Base-by-base conservation (phyloP, 2,888 invertebrate genomes). In the Pammene aurita region DNA sequence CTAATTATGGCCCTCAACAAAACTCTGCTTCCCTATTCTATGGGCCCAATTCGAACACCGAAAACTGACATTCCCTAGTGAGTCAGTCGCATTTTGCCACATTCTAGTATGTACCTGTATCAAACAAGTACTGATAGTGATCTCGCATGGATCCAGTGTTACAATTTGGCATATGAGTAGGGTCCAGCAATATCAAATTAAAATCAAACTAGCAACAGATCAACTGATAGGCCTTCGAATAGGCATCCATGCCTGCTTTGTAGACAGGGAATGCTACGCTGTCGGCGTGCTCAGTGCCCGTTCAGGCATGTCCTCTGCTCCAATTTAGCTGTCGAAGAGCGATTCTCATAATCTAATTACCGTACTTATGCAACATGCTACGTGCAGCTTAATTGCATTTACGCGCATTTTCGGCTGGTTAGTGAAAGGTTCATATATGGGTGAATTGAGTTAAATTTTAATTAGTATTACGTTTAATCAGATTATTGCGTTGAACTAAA, bases 261-360 rank as follows among this genome's bases (percentile, higher is more conserved):
- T n/a, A 38, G 18, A 18, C n/a, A 18, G 16, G 18, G 38, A 65
- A 57, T 65, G n/a, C 46, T 34, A 48, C 14, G 46, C 14, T 46
- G 7, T 46, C 46, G 52, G 54, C 16, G 16, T 52, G 50, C 26
- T 42, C 44, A n/a, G 55, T 5, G 34, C 60, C 18, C 34, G 46
- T 34, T 46, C 18, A 67, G 46, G 55, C 42, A 34, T 48, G 46
- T 44, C 38, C 46, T 6, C 58, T 55, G 38, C 26, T 50, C 48
- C 62, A 56, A 62, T 62, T 50, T 56, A 34, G 42, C 55, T 48
- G 55, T 50, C 34, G 48, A 62, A 63, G 41, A 56, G 55, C 42
- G 62, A 62, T 63, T 62, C 56, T 50, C 48, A 57, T 63, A 67
- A 57, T 62, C 62, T 56, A 56, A 67, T 67, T 62, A 67, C 42